Percentiles rank a stretch among this genome's conserved stretches.
Evolutionary conservation across 1,140 invertebrate genomes (phyloP).

Genomic region (Bombus polaris): DNA sequence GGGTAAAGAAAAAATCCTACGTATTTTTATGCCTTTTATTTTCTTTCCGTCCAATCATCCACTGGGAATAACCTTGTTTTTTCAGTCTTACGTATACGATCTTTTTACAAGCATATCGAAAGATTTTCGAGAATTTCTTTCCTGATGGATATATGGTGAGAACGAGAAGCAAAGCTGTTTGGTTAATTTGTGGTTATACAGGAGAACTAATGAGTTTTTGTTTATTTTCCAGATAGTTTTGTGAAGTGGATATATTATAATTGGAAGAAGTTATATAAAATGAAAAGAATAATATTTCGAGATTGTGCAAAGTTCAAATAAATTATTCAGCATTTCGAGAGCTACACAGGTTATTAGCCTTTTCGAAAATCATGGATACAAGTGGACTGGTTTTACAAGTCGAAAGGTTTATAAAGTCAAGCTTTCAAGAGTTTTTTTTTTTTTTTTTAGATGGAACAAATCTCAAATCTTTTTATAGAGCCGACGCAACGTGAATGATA

Average conservation of each 20-base stretch:
- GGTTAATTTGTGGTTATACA: background rate
- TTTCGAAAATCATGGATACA: constrained; percentile 13
- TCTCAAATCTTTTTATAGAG: background rate
- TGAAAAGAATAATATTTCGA: background rate
- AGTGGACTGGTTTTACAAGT: constrained; percentile 13
- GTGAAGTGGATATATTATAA: background rate
- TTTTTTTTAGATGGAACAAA: background rate
- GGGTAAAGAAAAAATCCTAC: constrained; percentile 8
- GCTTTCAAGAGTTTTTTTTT: background rate
- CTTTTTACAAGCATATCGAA: no score
- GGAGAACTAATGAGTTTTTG: background rate
- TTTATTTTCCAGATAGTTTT: background rate
- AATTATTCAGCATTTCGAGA: background rate
- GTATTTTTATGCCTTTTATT: constrained; percentile 1
- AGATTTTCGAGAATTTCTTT: background rate
- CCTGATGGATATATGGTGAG: background rate
- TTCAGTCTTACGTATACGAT: background rate
- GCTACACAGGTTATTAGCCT: constrained; percentile 17
- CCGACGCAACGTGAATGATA: background rate
- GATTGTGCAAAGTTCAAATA: background rate
- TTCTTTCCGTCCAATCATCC: constrained; percentile 31
- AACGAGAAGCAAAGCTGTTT: background rate
- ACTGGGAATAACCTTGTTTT: constrained; percentile 45
- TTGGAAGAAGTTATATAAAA: background rate
- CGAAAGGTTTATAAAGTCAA: constrained; percentile 24